These are phyloP conservation scores for Scaptomyza parva DNA, from an alignment of 2,888 invertebrate species.

Conservation along the genomic window DNA sequence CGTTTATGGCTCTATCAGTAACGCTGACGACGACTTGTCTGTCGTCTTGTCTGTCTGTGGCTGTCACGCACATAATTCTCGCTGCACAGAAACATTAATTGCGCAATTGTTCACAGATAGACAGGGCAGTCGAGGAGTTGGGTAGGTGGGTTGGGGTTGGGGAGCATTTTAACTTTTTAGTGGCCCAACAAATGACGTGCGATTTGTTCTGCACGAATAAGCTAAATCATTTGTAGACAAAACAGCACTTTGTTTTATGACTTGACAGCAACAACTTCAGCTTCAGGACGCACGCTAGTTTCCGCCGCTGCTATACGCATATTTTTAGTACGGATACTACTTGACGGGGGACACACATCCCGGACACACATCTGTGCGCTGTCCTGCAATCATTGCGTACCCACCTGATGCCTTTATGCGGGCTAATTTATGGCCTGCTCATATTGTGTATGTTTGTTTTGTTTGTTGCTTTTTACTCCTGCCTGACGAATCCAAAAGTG, in stretches of 20 bases:
- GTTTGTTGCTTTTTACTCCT: slow-evolving; percentile 30
- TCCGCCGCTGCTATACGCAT: slow-evolving; percentile 34
- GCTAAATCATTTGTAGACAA: slow-evolving; percentile 77
- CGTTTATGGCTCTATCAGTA: slow-evolving; percentile 74
- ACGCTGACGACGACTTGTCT: slow-evolving; percentile 38
- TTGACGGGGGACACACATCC: slow-evolving; percentile 5
- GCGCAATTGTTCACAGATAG: slow-evolving; percentile 67
- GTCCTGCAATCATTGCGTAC: slow-evolving; percentile 45
- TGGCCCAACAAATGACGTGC: slow-evolving; percentile 76
- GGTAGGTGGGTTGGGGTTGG: background rate
- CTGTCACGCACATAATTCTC: slow-evolving; percentile 76
- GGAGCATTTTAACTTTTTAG: slow-evolving; percentile 66
- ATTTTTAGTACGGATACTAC: slow-evolving; percentile 56
- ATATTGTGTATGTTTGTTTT: slow-evolving; percentile 44
- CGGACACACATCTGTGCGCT: slow-evolving; percentile 27
- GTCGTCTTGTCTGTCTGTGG: slow-evolving; percentile 43
- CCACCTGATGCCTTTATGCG: slow-evolving; percentile 68
- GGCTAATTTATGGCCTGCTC: slow-evolving; percentile 77
- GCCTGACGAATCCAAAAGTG: slow-evolving; percentile 8
- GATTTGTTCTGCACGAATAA: slow-evolving; percentile 80
- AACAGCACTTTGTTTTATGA: slow-evolving; percentile 75
- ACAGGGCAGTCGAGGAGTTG: slow-evolving; percentile 3
- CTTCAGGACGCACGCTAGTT: slow-evolving; percentile 10
- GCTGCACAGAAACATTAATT: slow-evolving; percentile 68
- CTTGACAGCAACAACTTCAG: slow-evolving; percentile 54